phyloP scores from a whole-genome alignment of 2,888 invertebrate genomes.

The Eupithecia tripunctaria region DNA sequence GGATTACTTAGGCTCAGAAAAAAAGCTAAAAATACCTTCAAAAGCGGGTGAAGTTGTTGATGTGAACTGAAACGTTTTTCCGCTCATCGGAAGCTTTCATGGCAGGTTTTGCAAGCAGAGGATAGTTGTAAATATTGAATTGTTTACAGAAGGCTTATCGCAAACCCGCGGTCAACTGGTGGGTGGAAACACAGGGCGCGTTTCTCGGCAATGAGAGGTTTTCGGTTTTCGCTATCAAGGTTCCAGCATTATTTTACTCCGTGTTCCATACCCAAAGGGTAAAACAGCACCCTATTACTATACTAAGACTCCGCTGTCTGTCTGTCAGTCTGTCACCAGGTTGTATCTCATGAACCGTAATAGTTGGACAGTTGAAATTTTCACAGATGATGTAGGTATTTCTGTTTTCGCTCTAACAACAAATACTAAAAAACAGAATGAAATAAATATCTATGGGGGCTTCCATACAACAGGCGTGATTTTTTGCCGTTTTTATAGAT shows the following conservation, averaged over 20 bases:
- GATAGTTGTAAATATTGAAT: slow-evolving; percentile 51
- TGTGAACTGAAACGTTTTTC: slow-evolving; percentile 31
- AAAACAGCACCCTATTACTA: no score
- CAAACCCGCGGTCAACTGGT: slow-evolving; percentile 33
- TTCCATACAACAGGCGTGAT: no score
- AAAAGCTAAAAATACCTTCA: slow-evolving; percentile 15
- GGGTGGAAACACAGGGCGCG: slow-evolving; percentile 14
- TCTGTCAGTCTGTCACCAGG: no score
- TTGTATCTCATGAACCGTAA: no score
- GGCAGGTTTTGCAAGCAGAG: slow-evolving; percentile 22
- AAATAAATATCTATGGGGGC: no score
- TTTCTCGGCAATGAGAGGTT: not conserved
- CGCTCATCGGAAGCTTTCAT: slow-evolving; percentile 30
- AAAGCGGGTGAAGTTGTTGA: slow-evolving; percentile 28
- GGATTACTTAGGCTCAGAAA: slow-evolving; percentile 13
- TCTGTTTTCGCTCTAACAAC: no score
- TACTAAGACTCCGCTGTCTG: no score
- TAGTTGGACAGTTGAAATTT: no score
- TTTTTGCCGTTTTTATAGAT: no score
- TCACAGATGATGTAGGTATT: no score
- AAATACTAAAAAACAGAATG: no score
- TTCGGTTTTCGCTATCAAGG: not conserved
- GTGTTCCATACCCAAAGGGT: no score
- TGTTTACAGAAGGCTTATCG: slow-evolving; percentile 54
- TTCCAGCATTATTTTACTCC: not conserved